Percentiles rank a stretch among this genome's conserved stretches.
Conservation (phyloP, 2,113 vertebrate species). For the Platichthys stellatus region DNA sequence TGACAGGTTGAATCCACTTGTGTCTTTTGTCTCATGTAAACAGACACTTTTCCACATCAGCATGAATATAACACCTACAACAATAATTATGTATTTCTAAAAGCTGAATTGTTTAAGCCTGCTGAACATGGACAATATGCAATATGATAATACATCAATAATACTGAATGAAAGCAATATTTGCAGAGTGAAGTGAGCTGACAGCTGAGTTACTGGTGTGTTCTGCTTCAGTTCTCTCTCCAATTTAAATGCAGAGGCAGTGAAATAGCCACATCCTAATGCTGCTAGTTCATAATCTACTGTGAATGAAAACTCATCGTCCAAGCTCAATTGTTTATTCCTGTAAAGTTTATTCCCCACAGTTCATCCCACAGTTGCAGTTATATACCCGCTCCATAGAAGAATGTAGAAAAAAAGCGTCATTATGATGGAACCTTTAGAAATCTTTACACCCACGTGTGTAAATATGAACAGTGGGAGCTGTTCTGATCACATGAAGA, state of each 20-base stretch:
- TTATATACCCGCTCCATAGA: no score
- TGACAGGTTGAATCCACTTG: no score
- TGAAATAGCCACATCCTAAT: constrained; percentile 5
- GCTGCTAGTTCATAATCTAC: no score
- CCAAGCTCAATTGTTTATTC: no score
- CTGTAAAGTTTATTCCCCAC: no score
- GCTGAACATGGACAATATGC: neutral
- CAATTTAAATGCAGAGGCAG: constrained; percentile 26
- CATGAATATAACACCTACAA: neutral
- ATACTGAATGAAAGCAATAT: neutral
- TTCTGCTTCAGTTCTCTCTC: constrained; percentile 21
- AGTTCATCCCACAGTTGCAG: no score
- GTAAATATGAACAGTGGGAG: no score
- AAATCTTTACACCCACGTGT: no score
- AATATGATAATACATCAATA: neutral
- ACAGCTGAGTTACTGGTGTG: constrained; percentile 8
- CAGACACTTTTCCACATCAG: neutral
- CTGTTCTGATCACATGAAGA: neutral
- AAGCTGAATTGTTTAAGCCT: neutral
- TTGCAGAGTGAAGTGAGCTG: neutral
- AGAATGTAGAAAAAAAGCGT: neutral
- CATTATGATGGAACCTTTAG: neutral
- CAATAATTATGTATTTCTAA: neutral
- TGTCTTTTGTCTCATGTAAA: no score
- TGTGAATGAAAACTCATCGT: no score